These are phyloP conservation scores for Ptychoptera albimana DNA, from an alignment of 2,888 invertebrate species.

Conservation along the genomic window DNA sequence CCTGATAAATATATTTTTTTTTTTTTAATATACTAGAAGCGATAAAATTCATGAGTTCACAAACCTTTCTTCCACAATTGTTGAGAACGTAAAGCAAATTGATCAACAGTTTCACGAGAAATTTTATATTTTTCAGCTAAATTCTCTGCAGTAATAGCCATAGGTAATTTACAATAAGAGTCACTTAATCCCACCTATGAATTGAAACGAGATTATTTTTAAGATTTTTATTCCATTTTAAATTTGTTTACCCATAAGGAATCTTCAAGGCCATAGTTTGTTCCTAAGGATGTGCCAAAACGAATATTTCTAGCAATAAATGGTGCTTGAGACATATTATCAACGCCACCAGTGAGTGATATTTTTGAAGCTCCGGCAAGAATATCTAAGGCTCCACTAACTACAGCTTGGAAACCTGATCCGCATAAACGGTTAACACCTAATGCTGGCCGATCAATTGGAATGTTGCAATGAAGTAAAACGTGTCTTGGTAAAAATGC, in stretches of 20 bases:
- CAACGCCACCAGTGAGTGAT: conserved; percentile 80
- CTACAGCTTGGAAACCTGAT: conserved; percentile 90
- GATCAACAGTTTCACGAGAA: conserved; percentile 67
- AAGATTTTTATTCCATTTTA: too few relatives aligned
- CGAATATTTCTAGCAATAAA: conserved; percentile 69
- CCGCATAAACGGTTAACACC: conserved; percentile 91
- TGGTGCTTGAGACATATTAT: conserved; percentile 91
- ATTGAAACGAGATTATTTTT: neutral
- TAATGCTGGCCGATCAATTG: conserved; percentile 67
- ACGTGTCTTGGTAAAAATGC: conserved; percentile 76
- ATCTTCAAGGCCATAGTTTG: conserved; percentile 67
- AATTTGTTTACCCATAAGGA: conserved; percentile 72
- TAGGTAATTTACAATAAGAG: conserved; percentile 75
- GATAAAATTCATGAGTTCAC: conserved; percentile 7
- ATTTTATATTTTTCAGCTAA: conserved; percentile 72
- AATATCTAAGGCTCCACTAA: conserved; percentile 88
- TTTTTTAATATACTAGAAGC: neutral
- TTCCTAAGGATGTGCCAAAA: conserved; percentile 77
- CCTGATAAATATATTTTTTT: conserved; percentile 35
- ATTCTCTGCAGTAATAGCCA: conserved; percentile 94
- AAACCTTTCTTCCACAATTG: conserved; percentile 70
- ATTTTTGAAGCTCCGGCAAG: conserved; percentile 67
- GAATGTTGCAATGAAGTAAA: conserved; percentile 70
- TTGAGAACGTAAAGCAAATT: conserved; percentile 74
- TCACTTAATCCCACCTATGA: conserved; percentile 53